These are phyloP conservation scores for Melanogrammus aeglefinus DNA, from an alignment of 2,797 vertebrate species.

Conservation along the genomic window DNA sequence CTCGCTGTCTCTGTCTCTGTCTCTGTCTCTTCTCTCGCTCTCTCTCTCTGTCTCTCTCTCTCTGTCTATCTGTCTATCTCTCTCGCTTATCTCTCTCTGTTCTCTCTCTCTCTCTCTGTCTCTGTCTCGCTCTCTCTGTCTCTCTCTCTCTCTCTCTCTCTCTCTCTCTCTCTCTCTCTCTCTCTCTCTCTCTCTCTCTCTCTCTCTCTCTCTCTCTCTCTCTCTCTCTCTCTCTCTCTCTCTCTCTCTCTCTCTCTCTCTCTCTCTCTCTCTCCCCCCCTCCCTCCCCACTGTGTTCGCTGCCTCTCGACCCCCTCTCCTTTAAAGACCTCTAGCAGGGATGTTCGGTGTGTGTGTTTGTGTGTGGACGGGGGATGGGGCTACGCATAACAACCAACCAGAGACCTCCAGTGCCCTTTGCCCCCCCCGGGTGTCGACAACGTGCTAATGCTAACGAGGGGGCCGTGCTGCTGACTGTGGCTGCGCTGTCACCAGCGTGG, in stretches of 20 bases:
- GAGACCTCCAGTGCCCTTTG: background rate
- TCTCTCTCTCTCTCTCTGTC: too few species aligned
- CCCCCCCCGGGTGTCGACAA: background rate
- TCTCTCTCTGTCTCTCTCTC: too few species aligned
- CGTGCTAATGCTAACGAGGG: background rate
- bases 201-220: too few species aligned
- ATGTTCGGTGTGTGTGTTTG: background rate
- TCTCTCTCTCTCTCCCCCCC: background rate
- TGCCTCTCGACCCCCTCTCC: constrained; percentile 9
- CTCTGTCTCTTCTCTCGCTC: too few species aligned
- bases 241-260: too few species aligned
- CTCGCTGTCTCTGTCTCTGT: too few species aligned
- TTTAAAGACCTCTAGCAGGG: too few species aligned
- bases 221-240: too few species aligned
- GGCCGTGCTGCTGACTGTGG: background rate
- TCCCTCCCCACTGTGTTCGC: constrained; percentile 16
- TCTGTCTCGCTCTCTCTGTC: background rate
- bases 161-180: too few species aligned
- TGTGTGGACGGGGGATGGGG: background rate
- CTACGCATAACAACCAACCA: background rate
- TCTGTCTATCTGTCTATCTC: background rate
- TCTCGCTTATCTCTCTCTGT: too few species aligned
- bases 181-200: too few species aligned
- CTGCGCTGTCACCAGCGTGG: background rate
- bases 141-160: background rate